These are phyloP conservation scores for Aurelia aurita DNA, from an alignment of 30 jellyfish, hydroid and myxozoan genomes.

Conservation along the genomic window DNA sequence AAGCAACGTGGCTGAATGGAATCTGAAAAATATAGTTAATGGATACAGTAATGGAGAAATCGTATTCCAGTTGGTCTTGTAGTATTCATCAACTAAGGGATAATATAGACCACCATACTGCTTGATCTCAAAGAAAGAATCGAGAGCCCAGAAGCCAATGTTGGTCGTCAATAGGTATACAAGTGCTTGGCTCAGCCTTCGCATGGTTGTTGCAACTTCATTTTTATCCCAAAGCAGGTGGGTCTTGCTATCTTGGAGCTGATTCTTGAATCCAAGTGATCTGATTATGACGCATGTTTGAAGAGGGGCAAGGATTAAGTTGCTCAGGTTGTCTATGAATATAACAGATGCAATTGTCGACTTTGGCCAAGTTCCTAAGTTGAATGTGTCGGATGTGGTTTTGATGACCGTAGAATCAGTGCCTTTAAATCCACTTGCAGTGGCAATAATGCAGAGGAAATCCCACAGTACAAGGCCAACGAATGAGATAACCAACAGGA, in stretches of 20 bases:
- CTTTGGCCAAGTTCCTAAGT: background rate
- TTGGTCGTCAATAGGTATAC: slow-evolving; percentile 45
- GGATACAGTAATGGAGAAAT: slow-evolving; percentile 42
- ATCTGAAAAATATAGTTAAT: slow-evolving; percentile 41
- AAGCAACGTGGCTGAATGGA: slow-evolving; percentile 57
- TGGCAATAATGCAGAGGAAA: slow-evolving; percentile 25
- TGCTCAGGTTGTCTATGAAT: slow-evolving; percentile 6
- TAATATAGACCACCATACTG: slow-evolving; percentile 2
- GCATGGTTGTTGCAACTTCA: background rate
- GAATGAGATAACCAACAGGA: slow-evolving; percentile 25
- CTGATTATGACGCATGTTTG: slow-evolving; percentile 41
- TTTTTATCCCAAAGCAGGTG: background rate
- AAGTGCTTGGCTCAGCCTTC: slow-evolving; percentile 29
- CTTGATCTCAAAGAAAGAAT: slow-evolving; percentile 59
- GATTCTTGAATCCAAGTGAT: slow-evolving; percentile 21
- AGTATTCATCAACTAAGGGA: slow-evolving; percentile 35
- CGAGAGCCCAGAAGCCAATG: slow-evolving; percentile 57
- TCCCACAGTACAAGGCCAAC: slow-evolving; percentile 33
- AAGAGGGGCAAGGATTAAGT: background rate
- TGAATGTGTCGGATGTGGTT: background rate
- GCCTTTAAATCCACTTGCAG: slow-evolving; percentile 18
- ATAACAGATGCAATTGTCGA: background rate
- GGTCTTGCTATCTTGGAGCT: background rate
- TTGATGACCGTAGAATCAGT: no score
- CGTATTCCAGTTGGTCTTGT: slow-evolving; percentile 33